Base-by-base conservation (phyloP, 2,888 invertebrate species). In the Tipula unca region DNA sequence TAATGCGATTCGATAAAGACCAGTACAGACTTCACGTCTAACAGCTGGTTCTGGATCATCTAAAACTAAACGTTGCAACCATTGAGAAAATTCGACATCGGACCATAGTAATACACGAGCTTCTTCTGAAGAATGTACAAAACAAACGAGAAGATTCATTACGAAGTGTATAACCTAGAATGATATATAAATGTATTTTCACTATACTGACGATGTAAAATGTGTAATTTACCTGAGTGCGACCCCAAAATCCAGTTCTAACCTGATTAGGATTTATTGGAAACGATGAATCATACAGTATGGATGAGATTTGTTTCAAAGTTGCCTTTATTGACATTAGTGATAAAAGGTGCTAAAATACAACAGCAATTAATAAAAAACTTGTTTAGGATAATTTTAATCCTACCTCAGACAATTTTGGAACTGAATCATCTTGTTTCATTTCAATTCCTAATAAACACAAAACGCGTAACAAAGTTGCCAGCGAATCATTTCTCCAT, bases 401-500 rank as follows among this genome's bases (percentile, higher is more conserved):
- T 14, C 36, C 10, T 25, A 84, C 84, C 17, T 84, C 54, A 29
- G 48, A 36, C 10, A 85, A 85, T 86, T 94, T 93, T 0, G 95
- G 95, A 87, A 96, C 94, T 86, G 89, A 89, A 87, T 90, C 90
- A 84, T 90, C 91, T 2, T 89, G 84, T 90, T 91, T 89, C 90
- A 93, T 48, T 89, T 88, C 88, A 10, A 97, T 95, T 0, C 98
- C 97, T 85, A 98, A 93, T 87, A 97, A 95, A 90, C 96, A 97
- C 8, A 98, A 91, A 87, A 98, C 93, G 89, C 97, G 96, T 85
- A 98, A 90, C 10, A 98, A 91, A 87, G 96, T 94, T 3, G 98
- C 97, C 35, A 98, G 92, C 89, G 98, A 98, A 89, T 98, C 98
- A 89, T 98, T 98, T 86, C 97, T 95, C 98, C 98, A 98, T 91